Evolutionary conservation across 1,140 invertebrate genomes (phyloP), one percentile per base, ranked within the genome.

Genomic region (Bicyclus anynana): DNA sequence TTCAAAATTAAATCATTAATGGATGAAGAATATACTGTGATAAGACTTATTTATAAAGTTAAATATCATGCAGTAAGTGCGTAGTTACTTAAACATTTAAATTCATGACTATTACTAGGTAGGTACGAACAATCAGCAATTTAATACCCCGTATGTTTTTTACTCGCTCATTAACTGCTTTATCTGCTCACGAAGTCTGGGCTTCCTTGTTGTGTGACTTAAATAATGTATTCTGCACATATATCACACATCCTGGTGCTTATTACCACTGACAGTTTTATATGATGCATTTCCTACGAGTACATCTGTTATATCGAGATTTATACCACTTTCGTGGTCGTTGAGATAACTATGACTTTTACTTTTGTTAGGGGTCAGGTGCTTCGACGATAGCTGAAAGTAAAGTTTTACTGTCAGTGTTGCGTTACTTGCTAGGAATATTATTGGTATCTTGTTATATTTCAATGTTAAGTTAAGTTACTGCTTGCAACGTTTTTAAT

Each of bases 291-390:
- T 53, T 70, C 47, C 40, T 68, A 62, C 54, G 16, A n/a, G n/a
- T n/a, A n/a, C n/a, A n/a, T 67, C 72, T 68, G 58, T 72, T 16
- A 65, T 67, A 69, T 72, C 73, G 77, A 72, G 61, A 65, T 67
- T 75, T 54, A 67, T 51, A 50, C 46, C 23, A 56, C 56, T 67
- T 62, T 72, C 65, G 42, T 67, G 29, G 18, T 62, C 26, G 50
- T 48, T 46, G 17, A 26, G 52, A 58, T 67, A 55, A 60, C 59
- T 62, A 55, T 33, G 29, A 72, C 63, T 69, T 74, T 74, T 74
- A 69, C 61, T 69, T 74, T 75, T 61, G 53, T 52, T 21, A 48
- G 37, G 6, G 23, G 16, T 61, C 53, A 59, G 16, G 23, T 51
- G 18, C 10, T 50, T 18, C 13, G 18, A 23, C 2, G 18, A 44